These are phyloP conservation scores for Machimus rusticus DNA, from an alignment of 2,888 invertebrate genomes.

Conservation along the genomic window DNA sequence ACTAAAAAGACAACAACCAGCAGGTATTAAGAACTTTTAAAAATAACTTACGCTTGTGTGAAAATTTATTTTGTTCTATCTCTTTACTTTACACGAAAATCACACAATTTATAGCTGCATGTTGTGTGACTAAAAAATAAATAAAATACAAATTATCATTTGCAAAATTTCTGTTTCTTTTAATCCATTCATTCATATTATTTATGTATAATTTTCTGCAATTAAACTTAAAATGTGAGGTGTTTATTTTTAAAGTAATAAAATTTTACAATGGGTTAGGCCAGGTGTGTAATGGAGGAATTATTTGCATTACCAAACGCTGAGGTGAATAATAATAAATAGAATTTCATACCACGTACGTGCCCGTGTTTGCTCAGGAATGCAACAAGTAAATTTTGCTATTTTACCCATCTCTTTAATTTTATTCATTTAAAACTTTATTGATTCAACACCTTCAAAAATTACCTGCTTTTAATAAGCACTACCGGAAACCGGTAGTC, in stretches of 20 bases:
- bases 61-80: not conserved
- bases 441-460: not conserved
- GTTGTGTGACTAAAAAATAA: not conserved
- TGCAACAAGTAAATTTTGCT: not conserved
- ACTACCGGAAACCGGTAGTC: not conserved
- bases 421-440: not conserved
- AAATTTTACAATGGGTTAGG: not conserved
- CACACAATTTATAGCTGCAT: not conserved
- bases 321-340: not conserved
- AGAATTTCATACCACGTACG: not conserved
- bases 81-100: not conserved
- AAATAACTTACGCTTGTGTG: not conserved
- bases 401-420: not conserved
- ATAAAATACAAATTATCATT: not conserved
- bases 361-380: not conserved
- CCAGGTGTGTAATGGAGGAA: not conserved
- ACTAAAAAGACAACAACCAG: slow-evolving; percentile 42
- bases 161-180: not conserved
- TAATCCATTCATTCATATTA: not conserved
- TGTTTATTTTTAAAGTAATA: not conserved
- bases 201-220: not conserved
- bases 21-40: slow-evolving; percentile 16
- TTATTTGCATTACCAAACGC: not conserved
- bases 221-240: not conserved
- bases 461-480: not conserved